A percentile compares a stretch with the other conserved stretches of the same genome.
Conservation (phyloP, 2,888 invertebrate genomes). For the Trypoxylon attenuatum region DNA sequence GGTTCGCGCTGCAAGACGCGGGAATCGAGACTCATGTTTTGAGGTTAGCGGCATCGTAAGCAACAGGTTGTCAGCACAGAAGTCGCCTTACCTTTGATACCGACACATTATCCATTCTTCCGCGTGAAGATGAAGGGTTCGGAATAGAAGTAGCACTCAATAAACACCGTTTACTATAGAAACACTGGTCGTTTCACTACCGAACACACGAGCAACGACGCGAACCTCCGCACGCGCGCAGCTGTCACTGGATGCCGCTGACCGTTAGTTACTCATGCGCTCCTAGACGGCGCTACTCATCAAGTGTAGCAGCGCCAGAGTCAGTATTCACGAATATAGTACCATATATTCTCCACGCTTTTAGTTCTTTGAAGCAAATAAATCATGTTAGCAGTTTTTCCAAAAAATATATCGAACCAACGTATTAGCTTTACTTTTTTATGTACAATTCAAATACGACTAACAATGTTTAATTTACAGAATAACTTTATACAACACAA, state of each 20-base stretch:
- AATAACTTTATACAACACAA: background rate
- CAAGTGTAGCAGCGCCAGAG: background rate
- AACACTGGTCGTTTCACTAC: background rate
- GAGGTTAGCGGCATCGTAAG: slow-evolving; percentile 56
- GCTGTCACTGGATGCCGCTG: background rate
- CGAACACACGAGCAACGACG: background rate
- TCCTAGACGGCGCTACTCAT: slow-evolving; percentile 17
- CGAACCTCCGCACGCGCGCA: too few species aligned
- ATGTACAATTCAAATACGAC: too few species aligned
- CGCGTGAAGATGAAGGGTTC: background rate
- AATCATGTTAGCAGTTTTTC: too few species aligned
- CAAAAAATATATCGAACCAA: too few species aligned
- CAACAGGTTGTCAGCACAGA: slow-evolving; percentile 62
- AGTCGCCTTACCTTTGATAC: slow-evolving; percentile 66
- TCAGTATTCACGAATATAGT: background rate
- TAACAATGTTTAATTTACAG: too few species aligned
- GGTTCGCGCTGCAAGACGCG: background rate
- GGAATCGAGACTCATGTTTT: slow-evolving; percentile 18
- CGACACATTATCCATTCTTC: slow-evolving; percentile 66
- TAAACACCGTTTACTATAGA: background rate
- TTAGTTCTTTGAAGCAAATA: too few species aligned
- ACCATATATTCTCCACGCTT: background rate
- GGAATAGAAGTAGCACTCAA: background rate
- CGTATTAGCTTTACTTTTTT: too few species aligned
- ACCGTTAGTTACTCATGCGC: slow-evolving; percentile 7